Evolutionary conservation across 2,113 vertebrate genomes (phyloP).

Genomic region (Glaucomys volans): DNA sequence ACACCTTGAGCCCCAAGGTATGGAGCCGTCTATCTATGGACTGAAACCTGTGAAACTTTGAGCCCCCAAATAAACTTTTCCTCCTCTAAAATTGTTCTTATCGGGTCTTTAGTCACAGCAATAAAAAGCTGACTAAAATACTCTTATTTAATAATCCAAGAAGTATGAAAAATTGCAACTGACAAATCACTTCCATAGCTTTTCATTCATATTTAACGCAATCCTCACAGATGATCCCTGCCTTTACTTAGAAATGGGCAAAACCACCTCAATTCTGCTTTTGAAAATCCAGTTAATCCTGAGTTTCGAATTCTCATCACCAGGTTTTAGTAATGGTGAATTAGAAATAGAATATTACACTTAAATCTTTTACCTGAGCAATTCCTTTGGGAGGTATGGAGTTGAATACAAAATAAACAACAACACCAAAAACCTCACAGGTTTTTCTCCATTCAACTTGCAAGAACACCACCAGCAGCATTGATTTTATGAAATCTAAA

Average conservation of each 20-base stretch:
- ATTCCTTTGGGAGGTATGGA: background rate
- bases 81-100: too few relatives aligned
- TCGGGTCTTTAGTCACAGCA: too few relatives aligned
- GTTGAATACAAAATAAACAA: background rate
- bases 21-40: too few relatives aligned
- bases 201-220: background rate
- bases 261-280: background rate
- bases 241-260: too few relatives aligned
- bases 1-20: too few relatives aligned
- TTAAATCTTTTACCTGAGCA: background rate
- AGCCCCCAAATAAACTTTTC: too few relatives aligned
- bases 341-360: background rate
- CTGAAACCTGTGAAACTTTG: too few relatives aligned
- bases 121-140: too few relatives aligned
- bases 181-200: background rate
- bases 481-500: too few relatives aligned
- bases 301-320: too few relatives aligned
- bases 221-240: too few relatives aligned
- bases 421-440: background rate
- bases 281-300: background rate
- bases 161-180: background rate
- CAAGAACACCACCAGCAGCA: background rate
- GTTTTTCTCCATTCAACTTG: fast-evolving
- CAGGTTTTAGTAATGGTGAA: background rate
- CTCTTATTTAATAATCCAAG: too few relatives aligned